These are phyloP conservation scores for Drosophila hawaiiensis DNA, from an alignment of 2,888 invertebrate genomes.

Conservation along the genomic window DNA sequence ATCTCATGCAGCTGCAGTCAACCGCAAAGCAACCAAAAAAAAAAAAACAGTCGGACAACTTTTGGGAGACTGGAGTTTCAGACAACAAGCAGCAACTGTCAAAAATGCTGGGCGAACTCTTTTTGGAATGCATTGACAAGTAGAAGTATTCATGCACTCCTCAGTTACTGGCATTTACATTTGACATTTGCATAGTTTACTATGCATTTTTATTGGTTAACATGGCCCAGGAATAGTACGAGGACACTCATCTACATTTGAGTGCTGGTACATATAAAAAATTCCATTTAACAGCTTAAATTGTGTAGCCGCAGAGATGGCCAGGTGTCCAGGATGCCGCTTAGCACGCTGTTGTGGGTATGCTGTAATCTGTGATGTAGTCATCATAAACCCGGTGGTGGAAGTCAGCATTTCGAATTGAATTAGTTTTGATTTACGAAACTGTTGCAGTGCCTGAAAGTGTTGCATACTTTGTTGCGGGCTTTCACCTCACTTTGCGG, in stretches of 20 bases:
- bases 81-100: conserved; percentile 70
- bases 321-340: conserved; percentile 6
- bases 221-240: conserved; percentile 26
- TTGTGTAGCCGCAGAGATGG: conserved; percentile 13
- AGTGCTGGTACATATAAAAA: conserved; percentile 42
- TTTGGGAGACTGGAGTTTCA: conserved; percentile 11
- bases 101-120: conserved; percentile 66
- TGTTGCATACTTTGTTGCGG: conserved; percentile 58
- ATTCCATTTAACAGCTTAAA: conserved; percentile 69
- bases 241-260: neutral
- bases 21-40: conserved; percentile 50
- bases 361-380: conserved; percentile 43
- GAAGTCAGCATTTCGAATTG: conserved; percentile 47
- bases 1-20: conserved; percentile 60
- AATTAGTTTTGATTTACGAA: conserved; percentile 68
- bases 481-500: conserved; percentile 43
- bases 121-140: conserved; percentile 64
- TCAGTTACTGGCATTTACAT: conserved; percentile 67
- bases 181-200: conserved; percentile 71
- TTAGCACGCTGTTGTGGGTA: conserved; percentile 5
- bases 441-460: conserved; percentile 30
- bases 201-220: conserved; percentile 70
- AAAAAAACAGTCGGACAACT: conserved; percentile 51
- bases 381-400: conserved; percentile 16
- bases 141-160: conserved; percentile 62